phyloP scores from a whole-genome alignment of 2,797 vertebrate genomes.

The Eidolon dupreanum region DNA sequence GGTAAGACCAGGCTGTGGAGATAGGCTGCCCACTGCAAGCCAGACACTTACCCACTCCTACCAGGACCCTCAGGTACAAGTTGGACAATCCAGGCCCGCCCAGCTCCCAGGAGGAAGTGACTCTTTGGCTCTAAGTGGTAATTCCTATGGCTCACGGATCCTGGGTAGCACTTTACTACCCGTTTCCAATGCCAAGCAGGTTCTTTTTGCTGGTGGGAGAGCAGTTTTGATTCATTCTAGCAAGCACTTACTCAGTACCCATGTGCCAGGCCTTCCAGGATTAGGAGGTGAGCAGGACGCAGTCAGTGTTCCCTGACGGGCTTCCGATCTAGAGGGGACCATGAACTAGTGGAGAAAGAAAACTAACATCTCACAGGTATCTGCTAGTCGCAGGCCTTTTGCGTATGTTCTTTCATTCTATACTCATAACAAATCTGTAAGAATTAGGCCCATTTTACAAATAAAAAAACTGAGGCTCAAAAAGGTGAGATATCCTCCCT shows the following conservation, averaged over 20 bases:
- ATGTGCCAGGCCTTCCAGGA: not conserved
- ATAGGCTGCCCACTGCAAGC: not conserved
- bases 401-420: not conserved
- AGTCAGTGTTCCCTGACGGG: too few species aligned
- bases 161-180: not conserved
- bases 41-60: not conserved
- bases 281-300: not conserved
- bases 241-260: not conserved
- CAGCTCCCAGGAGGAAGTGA: not conserved
- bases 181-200: not conserved
- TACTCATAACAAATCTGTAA: not conserved
- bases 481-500: not conserved
- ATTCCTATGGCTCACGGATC: not conserved
- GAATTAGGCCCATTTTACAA: not conserved
- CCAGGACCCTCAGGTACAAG: not conserved
- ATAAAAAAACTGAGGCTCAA: not conserved
- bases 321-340: not conserved
- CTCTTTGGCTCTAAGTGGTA: not conserved
- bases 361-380: rapidly evolving
- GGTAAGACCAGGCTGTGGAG: not conserved
- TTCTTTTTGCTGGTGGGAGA: not conserved
- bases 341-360: not conserved
- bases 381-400: not conserved
- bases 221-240: not conserved
- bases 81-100: not conserved